Conservation (phyloP, 2,888 invertebrate genomes). For the Dioctria linearis region DNA sequence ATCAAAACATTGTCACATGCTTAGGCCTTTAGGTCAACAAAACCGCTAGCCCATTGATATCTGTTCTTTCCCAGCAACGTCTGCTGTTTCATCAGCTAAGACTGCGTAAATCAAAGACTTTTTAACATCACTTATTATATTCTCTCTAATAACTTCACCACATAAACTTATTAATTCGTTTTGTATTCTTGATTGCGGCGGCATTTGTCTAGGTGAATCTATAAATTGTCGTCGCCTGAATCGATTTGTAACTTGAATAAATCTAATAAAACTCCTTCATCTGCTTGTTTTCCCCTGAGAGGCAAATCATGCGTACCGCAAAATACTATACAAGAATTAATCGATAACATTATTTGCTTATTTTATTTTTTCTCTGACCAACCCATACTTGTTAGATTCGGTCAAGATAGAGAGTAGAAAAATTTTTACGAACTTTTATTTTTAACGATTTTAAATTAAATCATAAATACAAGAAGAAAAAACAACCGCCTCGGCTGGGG, state of each 20-base stretch:
- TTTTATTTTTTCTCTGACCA: too few relatives aligned
- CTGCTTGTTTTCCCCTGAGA: neutral
- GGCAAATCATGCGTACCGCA: constrained; percentile 5
- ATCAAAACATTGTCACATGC: constrained; percentile 16
- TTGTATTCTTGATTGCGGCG: neutral
- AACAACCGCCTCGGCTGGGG: too few relatives aligned
- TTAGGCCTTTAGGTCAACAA: constrained; percentile 14
- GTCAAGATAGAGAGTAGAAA: too few relatives aligned
- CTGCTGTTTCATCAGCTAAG: constrained; percentile 62
- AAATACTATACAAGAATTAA: neutral
- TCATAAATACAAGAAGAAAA: too few relatives aligned
- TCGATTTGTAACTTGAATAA: neutral
- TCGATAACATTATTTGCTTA: neutral
- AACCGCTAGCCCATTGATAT: constrained; percentile 55
- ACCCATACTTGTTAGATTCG: too few relatives aligned
- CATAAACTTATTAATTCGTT: neutral
- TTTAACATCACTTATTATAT: neutral
- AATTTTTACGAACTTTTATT: too few relatives aligned
- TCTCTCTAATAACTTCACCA: constrained; percentile 13
- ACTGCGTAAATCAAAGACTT: constrained; percentile 59
- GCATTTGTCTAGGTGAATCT: constrained; percentile 10
- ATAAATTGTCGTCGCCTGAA: neutral
- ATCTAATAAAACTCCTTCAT: too few relatives aligned
- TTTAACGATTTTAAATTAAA: too few relatives aligned
- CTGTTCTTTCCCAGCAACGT: constrained; percentile 62